phyloP scores from a whole-genome alignment of 2,113 vertebrate genomes.

The Melanotaenia duboulayi region DNA sequence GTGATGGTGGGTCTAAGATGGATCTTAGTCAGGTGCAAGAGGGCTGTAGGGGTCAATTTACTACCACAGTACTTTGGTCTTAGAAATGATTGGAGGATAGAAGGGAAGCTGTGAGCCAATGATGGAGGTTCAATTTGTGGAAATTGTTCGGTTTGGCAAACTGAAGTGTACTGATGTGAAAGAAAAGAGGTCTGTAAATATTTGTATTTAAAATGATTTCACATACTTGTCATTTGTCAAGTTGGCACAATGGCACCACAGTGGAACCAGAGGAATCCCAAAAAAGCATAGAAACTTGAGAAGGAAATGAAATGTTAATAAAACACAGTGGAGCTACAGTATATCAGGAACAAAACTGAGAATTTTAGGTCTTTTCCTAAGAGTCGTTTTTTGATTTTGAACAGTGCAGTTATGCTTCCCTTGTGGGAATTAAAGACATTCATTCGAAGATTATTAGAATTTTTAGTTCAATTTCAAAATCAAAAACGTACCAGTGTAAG shows the following conservation, averaged over 20 bases:
- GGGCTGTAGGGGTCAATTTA: conserved; percentile 61
- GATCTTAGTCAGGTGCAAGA: conserved; percentile 19
- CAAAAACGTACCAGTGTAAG: conserved; percentile 69
- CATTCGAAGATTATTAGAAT: conserved; percentile 71
- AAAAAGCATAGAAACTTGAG: conserved; percentile 29
- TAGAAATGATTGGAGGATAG: conserved; percentile 74
- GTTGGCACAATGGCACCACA: conserved; percentile 77
- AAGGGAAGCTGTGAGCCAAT: conserved; percentile 62
- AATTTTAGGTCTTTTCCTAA: conserved; percentile 67
- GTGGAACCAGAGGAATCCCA: conserved; percentile 71
- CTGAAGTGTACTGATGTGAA: conserved; percentile 43
- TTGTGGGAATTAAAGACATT: conserved; percentile 77
- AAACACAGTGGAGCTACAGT: conserved; percentile 76
- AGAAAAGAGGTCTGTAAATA: conserved; percentile 57
- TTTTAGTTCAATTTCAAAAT: conserved; percentile 75
- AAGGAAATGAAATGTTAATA: conserved; percentile 27
- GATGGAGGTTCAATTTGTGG: conserved; percentile 70
- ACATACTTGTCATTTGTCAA: conserved; percentile 66
- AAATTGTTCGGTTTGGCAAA: conserved; percentile 74
- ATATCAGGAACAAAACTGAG: conserved; percentile 69
- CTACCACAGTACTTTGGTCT: conserved; percentile 85
- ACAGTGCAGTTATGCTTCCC: conserved; percentile 79
- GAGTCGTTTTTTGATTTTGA: conserved; percentile 77
- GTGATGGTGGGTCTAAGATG: conserved; percentile 41
- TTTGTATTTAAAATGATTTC: conserved; percentile 59